These are phyloP conservation scores for Lophius americanus DNA, from an alignment of 2,797 vertebrate species.

Conservation along the genomic window DNA sequence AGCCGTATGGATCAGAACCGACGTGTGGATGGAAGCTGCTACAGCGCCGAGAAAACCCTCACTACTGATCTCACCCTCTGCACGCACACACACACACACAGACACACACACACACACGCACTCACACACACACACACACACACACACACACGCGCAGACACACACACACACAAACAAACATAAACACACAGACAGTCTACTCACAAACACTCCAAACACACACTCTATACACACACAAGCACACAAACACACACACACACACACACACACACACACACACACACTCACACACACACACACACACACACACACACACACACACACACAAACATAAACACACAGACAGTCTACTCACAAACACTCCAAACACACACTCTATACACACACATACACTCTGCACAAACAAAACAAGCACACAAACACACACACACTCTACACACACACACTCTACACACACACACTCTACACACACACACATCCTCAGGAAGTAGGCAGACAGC, in stretches of 20 bases:
- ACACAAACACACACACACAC: constrained; percentile 2
- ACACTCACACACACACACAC: constrained; percentile 18
- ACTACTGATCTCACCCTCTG: constrained; percentile 12
- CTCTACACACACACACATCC: constrained; percentile 18
- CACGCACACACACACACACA: background rate
- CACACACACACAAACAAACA: too few relatives aligned
- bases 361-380: too few relatives aligned
- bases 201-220: too few relatives aligned
- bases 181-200: too few relatives aligned
- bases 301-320: background rate
- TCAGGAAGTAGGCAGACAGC: constrained; percentile 45
- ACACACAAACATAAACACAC: too few relatives aligned
- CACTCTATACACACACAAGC: constrained; percentile 5
- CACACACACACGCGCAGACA: constrained; percentile 1
- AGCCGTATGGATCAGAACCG: constrained; percentile 11
- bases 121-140: constrained; percentile 3
- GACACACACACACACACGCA: constrained; percentile 4
- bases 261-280: constrained; percentile 8
- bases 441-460: constrained; percentile 5
- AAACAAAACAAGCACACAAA: background rate
- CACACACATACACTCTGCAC: background rate
- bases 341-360: too few relatives aligned
- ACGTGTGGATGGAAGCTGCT: constrained; percentile 25
- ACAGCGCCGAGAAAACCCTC: constrained; percentile 23
- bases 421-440: too few relatives aligned